Evolutionary conservation across 2,113 vertebrate genomes (phyloP).

Genomic region (Sigmodon hispidus): DNA sequence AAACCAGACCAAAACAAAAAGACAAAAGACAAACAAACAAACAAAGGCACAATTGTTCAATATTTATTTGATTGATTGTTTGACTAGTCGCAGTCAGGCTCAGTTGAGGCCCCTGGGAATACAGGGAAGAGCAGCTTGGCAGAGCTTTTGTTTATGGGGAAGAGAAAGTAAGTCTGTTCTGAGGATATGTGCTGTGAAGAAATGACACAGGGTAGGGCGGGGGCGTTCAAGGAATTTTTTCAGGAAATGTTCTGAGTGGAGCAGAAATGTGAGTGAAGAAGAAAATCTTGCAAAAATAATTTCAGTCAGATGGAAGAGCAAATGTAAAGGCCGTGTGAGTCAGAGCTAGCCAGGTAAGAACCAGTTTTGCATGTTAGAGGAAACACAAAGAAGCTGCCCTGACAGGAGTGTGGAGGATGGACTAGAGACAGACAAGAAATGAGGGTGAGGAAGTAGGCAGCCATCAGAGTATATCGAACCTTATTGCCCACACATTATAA

Average conservation of each 20-base stretch:
- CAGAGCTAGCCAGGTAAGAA: constrained; percentile 36
- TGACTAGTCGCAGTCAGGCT: neutral
- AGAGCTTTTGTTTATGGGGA: constrained; percentile 10
- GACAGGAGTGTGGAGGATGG: constrained; percentile 29
- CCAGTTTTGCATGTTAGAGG: constrained; percentile 58
- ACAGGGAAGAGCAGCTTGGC: neutral
- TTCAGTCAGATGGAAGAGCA: neutral
- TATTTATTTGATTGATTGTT: neutral
- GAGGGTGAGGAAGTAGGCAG: neutral
- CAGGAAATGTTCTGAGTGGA: constrained; percentile 17
- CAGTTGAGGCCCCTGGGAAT: constrained; percentile 5
- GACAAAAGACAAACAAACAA: too few relatives aligned
- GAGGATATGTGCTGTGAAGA: constrained; percentile 16
- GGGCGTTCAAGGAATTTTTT: neutral
- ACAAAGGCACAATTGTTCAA: constrained; percentile 12
- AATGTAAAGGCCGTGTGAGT: constrained; percentile 26
- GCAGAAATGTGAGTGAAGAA: constrained; percentile 27
- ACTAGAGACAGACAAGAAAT: neutral
- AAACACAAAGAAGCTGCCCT: constrained; percentile 52
- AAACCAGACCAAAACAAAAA: too few relatives aligned
- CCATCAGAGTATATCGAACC: neutral
- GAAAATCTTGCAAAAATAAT: constrained; percentile 10
- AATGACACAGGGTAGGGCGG: neutral
- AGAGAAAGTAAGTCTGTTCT: neutral
- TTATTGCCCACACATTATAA: neutral